Conservation (phyloP, 1,140 invertebrate genomes). For the Lordiphosa clarofinis region DNA sequence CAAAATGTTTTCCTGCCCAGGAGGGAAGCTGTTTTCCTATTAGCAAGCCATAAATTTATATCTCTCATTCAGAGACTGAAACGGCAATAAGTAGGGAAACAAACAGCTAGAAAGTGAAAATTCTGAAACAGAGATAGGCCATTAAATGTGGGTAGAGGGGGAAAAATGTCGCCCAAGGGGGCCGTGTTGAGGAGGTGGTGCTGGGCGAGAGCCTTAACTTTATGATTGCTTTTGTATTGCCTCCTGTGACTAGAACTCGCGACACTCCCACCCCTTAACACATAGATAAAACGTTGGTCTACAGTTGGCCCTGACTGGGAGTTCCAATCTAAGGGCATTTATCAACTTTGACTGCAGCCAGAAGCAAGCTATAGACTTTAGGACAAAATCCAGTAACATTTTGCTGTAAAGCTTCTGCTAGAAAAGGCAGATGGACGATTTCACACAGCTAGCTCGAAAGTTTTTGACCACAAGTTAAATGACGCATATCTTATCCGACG, state of each 20-base stretch:
- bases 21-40: conserved; percentile 42
- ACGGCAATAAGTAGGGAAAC: background rate
- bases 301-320: conserved; percentile 25
- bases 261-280: conserved; percentile 16
- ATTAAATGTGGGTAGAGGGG: conserved; percentile 6
- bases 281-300: conserved; percentile 32
- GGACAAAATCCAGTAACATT: too few species aligned
- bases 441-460: too few species aligned
- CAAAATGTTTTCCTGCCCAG: background rate
- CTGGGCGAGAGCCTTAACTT: conserved; percentile 44
- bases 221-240: conserved; percentile 75
- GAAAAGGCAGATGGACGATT: too few species aligned
- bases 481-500: too few species aligned
- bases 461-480: too few species aligned
- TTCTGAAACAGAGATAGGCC: background rate
- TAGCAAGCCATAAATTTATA: conserved; percentile 58
- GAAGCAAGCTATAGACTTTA: too few species aligned
- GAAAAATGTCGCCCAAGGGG: conserved; percentile 49
- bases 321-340: too few species aligned
- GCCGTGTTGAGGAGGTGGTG: conserved; percentile 20
- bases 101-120: background rate
- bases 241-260: conserved; percentile 29
- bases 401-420: too few species aligned
- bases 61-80: conserved; percentile 20
- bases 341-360: too few species aligned